phyloP scores from a whole-genome alignment of 2,113 vertebrate species.

The Ameiurus melas region DNA sequence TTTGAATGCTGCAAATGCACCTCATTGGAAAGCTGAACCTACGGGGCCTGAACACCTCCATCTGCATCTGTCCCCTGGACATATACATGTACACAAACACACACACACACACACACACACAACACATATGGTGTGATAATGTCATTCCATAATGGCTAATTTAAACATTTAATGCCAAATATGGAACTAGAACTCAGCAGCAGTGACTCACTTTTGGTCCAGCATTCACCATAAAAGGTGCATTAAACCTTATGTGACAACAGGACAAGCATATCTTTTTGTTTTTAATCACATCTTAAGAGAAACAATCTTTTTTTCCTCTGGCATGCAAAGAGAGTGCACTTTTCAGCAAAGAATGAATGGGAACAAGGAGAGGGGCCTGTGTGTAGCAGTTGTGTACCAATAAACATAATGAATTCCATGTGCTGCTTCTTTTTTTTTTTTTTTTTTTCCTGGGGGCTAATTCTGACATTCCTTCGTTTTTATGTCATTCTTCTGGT shows the following conservation, averaged over 20 bases:
- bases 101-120: no score
- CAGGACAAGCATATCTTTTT: constrained; percentile 49
- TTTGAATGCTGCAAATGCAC: no score
- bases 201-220: background rate
- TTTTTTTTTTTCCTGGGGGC: constrained; percentile 41
- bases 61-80: no score
- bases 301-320: constrained; percentile 46
- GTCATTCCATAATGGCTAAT: background rate
- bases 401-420: constrained; percentile 69
- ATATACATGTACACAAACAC: no score
- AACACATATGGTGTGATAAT: no score
- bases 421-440: constrained; percentile 55
- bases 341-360: constrained; percentile 37
- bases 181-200: background rate
- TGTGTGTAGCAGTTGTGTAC: constrained; percentile 61
- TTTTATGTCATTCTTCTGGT: constrained; percentile 59
- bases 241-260: background rate
- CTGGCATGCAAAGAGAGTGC: constrained; percentile 25
- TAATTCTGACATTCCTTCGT: constrained; percentile 60
- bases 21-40: no score
- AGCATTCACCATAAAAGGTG: constrained; percentile 17
- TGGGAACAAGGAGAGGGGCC: constrained; percentile 43
- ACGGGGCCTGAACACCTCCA: no score
- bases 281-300: constrained; percentile 69
- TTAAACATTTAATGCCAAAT: background rate